These are phyloP conservation scores for Carapus acus DNA, from an alignment of 2,797 vertebrate species.

Conservation along the genomic window DNA sequence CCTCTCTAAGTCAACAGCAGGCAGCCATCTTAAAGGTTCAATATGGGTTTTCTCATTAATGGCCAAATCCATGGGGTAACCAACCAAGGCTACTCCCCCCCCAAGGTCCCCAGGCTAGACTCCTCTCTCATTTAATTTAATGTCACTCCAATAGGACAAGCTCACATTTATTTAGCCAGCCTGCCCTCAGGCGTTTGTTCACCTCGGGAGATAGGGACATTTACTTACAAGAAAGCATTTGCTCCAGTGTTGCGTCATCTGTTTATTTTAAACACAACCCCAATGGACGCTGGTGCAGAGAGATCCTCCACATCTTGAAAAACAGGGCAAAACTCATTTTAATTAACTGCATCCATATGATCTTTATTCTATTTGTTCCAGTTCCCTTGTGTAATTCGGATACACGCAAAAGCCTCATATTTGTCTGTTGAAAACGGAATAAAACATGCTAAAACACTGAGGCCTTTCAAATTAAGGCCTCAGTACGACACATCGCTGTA, in stretches of 20 bases:
- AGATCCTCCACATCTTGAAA: conserved; percentile 52
- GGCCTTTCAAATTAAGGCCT: conserved; percentile 52
- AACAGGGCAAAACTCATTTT: conserved; percentile 50
- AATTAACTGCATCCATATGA: conserved; percentile 69
- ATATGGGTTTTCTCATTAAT: conserved; percentile 79
- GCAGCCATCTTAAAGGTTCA: conserved; percentile 72
- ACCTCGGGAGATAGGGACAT: conserved; percentile 73
- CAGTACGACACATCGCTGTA: conserved; percentile 18
- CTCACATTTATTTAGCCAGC: conserved; percentile 76
- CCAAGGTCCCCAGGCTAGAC: conserved; percentile 66
- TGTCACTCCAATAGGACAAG: conserved; percentile 80
- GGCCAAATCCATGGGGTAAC: conserved; percentile 71
- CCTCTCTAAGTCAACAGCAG: conserved; percentile 73
- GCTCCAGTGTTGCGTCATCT: conserved; percentile 63
- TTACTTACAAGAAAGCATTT: conserved; percentile 70
- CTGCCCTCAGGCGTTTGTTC: conserved; percentile 62
- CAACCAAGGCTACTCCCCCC: conserved; percentile 45
- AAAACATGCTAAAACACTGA: conserved; percentile 60
- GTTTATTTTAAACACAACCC: conserved; percentile 64
- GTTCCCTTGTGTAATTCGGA: conserved; percentile 51
- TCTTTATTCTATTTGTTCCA: conserved; percentile 71
- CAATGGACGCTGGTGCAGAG: conserved; percentile 38
- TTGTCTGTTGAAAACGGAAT: conserved; percentile 64
- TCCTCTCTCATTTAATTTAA: conserved; percentile 79
- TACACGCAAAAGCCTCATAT: conserved; percentile 58